Conservation (phyloP, 1,140 invertebrate species). For the Wiebesia pumilae region DNA sequence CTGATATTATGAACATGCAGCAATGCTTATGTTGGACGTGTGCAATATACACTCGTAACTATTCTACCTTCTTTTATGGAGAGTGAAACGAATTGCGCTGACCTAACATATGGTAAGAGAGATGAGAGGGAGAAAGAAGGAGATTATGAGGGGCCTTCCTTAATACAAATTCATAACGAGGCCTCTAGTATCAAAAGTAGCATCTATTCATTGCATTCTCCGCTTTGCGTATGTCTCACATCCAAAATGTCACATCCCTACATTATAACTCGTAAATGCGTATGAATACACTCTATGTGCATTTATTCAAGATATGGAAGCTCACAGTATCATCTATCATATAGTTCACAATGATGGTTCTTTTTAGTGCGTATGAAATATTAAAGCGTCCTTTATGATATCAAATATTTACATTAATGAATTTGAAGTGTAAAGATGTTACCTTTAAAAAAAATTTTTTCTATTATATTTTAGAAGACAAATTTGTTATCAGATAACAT, state of each 20-base stretch:
- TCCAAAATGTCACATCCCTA: background rate
- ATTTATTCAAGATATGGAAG: background rate
- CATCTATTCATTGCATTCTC: background rate
- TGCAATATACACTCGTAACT: background rate
- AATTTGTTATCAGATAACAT: too few species aligned
- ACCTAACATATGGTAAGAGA: background rate
- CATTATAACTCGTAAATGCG: constrained; percentile 3
- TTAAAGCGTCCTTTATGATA: background rate
- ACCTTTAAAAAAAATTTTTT: too few species aligned
- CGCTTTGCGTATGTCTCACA: background rate
- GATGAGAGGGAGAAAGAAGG: background rate
- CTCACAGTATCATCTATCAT: background rate
- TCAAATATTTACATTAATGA: too few species aligned
- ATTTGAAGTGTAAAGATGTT: too few species aligned
- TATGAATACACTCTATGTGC: background rate
- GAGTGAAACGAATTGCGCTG: background rate
- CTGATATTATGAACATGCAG: background rate
- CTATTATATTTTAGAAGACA: too few species aligned
- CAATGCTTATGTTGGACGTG: background rate
- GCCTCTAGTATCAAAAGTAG: background rate
- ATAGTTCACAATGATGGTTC: background rate
- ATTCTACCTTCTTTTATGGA: background rate
- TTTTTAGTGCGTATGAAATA: background rate
- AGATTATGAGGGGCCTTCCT: background rate
- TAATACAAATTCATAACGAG: constrained; percentile 11